A percentile compares a stretch with the other conserved stretches of the same genome.
phyloP scores from a whole-genome alignment of 2,797 vertebrate species.

The Oryzias dopingdopingensis region DNA sequence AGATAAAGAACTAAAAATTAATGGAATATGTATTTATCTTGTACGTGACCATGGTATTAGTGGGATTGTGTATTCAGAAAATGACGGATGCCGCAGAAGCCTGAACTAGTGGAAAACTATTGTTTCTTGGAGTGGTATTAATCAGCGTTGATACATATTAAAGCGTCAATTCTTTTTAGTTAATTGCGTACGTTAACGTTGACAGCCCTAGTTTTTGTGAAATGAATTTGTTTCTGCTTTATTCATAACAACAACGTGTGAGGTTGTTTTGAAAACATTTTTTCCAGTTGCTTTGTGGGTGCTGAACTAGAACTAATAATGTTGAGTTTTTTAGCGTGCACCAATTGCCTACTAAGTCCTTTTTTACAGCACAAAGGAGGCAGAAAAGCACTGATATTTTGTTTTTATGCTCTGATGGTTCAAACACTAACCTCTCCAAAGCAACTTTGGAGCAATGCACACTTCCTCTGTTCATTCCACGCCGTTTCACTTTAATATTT shows the following conservation, averaged over 20 bases:
- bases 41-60: no score
- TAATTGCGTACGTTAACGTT: neutral
- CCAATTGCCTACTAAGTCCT: constrained; percentile 44
- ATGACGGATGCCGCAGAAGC: no score
- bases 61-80: no score
- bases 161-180: no score
- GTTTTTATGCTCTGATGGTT: constrained; percentile 22
- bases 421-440: constrained; percentile 24
- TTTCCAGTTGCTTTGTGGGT: constrained; percentile 1
- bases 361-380: constrained; percentile 15
- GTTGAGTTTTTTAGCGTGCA: constrained; percentile 40
- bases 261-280: constrained; percentile 13
- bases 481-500: constrained; percentile 31
- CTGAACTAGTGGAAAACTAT: no score
- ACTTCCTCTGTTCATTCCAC: constrained; percentile 31
- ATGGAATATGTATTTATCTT: no score
- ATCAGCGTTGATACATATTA: no score
- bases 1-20: no score
- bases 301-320: constrained; percentile 61
- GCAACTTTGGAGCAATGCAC: constrained; percentile 22
- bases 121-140: no score
- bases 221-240: constrained; percentile 16
- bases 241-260: constrained; percentile 14
- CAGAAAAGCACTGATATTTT: constrained; percentile 26
- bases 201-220: no score